A percentile compares a stretch with the other conserved stretches of the same genome.
Conservation (phyloP, 2,888 invertebrate species). For the Limenitis camilla region DNA sequence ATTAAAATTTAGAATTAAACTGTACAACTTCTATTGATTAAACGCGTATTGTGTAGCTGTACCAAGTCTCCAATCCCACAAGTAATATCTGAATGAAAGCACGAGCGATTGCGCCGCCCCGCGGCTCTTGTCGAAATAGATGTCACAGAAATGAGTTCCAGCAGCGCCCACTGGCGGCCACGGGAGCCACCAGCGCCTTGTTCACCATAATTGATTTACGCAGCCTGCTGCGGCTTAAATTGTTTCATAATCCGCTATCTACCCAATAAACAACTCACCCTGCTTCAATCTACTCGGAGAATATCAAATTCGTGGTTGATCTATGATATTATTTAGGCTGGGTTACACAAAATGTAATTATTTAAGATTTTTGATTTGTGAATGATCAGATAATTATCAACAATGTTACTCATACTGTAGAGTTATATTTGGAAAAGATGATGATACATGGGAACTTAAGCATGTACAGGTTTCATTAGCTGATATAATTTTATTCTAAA, state of each 20-base stretch:
- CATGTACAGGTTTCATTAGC: too few relatives aligned
- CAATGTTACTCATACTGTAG: too few relatives aligned
- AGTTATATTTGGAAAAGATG: too few relatives aligned
- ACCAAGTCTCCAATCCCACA: constrained; percentile 57
- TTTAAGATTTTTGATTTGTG: too few relatives aligned
- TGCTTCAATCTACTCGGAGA: neutral
- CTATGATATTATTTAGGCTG: neutral
- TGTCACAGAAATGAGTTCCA: constrained; percentile 56
- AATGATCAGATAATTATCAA: too few relatives aligned
- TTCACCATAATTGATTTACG: constrained; percentile 66
- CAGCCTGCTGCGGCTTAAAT: constrained; percentile 32
- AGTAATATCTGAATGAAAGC: constrained; percentile 69
- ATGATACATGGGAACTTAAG: too few relatives aligned
- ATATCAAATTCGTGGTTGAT: constrained; percentile 7
- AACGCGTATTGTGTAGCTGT: constrained; percentile 31
- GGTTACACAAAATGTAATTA: too few relatives aligned
- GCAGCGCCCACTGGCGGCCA: too few relatives aligned
- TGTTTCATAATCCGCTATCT: constrained; percentile 12
- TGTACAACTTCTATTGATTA: neutral
- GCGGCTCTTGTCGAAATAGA: constrained; percentile 51
- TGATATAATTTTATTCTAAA: too few relatives aligned
- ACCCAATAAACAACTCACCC: constrained; percentile 5
- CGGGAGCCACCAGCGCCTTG: constrained; percentile 44
- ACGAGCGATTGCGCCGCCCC: constrained; percentile 50
- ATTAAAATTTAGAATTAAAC: too few relatives aligned